Evolutionary conservation across 2,113 vertebrate genomes (phyloP).

Genomic region (Eubucco bourcierii): DNA sequence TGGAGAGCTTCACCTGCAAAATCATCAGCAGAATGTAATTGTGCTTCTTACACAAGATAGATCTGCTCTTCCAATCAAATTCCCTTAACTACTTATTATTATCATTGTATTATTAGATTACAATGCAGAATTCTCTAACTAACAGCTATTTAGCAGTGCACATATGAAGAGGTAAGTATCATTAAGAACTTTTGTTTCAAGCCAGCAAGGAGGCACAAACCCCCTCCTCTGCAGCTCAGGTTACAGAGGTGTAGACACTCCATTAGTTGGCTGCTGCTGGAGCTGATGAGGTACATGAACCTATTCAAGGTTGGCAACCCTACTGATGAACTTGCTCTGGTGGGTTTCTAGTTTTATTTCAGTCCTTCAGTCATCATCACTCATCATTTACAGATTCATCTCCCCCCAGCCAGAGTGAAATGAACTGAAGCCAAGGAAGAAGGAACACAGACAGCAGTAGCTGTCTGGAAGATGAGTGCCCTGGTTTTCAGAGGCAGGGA

Average conservation of each 20-base stretch:
- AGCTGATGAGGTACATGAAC: neutral
- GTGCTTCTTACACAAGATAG: neutral
- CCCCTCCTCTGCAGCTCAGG: neutral
- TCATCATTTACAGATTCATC: no score
- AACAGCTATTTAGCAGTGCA: neutral
- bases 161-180: neutral
- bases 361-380: neutral
- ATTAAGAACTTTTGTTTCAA: neutral
- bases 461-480: neutral
- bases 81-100: neutral
- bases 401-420: neutral
- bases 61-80: neutral
- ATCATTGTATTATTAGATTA: no score
- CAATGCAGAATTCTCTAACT: no score
- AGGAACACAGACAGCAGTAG: neutral
- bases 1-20: neutral
- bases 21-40: neutral
- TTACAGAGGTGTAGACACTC: neutral
- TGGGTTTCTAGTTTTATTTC: neutral
- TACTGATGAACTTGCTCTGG: neutral
- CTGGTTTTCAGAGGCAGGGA: neutral
- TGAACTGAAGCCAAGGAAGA: neutral
- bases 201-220: neutral
- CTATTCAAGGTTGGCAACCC: neutral
- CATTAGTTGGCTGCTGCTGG: neutral